Evolutionary conservation across 1,140 invertebrate genomes (phyloP).

Genomic region (Drosophila ironensis): DNA sequence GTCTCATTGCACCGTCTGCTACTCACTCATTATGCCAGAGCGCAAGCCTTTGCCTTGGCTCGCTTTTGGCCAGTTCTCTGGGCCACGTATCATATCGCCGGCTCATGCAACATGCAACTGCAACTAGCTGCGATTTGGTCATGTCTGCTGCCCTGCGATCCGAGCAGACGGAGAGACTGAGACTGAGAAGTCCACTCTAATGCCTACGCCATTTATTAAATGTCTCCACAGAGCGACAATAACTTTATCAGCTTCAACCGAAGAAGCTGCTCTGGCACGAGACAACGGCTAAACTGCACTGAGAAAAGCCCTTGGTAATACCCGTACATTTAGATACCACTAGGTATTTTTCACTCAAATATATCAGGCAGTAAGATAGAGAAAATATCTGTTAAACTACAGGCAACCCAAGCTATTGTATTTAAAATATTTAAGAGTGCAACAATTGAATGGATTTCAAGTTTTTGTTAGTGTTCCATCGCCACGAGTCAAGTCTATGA

Average conservation of each 20-base stretch:
- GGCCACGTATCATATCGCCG: constrained; percentile 69
- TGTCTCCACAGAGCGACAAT: constrained; percentile 78
- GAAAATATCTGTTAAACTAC: too few species aligned
- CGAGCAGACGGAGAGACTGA: neutral
- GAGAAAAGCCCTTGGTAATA: neutral
- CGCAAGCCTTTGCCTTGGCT: constrained; percentile 19
- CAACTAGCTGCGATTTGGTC: constrained; percentile 26
- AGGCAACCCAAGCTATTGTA: too few species aligned
- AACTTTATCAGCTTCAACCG: constrained; percentile 72
- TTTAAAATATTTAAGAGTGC: too few species aligned
- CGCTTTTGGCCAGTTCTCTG: constrained; percentile 9
- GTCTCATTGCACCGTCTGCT: constrained; percentile 72
- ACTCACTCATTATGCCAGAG: constrained; percentile 73
- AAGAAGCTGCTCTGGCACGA: constrained; percentile 20
- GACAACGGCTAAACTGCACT: constrained; percentile 13
- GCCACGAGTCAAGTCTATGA: constrained; percentile 24
- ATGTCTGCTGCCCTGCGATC: neutral
- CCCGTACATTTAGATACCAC: too few species aligned
- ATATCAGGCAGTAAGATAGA: too few species aligned
- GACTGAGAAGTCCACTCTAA: constrained; percentile 53
- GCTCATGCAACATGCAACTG: constrained; percentile 72
- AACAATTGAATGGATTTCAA: too few species aligned
- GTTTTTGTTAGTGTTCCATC: neutral
- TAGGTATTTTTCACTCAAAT: too few species aligned
- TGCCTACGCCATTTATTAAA: constrained; percentile 81